phyloP scores from a whole-genome alignment of 2,888 invertebrate genomes.

The Abscondita cerata region DNA sequence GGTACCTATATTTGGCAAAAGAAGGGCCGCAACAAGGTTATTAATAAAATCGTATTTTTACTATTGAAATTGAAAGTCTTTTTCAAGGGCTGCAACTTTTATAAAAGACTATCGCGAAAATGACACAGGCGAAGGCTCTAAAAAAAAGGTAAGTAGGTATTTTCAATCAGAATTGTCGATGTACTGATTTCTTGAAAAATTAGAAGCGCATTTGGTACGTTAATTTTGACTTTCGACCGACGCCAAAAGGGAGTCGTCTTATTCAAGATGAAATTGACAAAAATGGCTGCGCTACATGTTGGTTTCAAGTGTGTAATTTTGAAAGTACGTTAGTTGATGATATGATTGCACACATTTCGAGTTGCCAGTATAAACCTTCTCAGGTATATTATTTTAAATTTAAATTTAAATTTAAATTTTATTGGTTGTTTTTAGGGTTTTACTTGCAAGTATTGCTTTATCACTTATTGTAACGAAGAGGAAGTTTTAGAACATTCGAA shows the following conservation, averaged over 20 bases:
- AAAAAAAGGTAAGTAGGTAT: neutral
- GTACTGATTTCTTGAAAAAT: too few species aligned
- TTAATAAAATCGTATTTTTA: too few species aligned
- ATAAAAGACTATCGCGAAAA: slow-evolving; percentile 14
- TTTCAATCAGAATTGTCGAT: too few species aligned
- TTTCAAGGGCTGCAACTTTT: slow-evolving; percentile 22
- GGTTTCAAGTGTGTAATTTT: slow-evolving; percentile 51
- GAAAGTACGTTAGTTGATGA: slow-evolving; percentile 42
- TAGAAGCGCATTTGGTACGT: slow-evolving; percentile 19
- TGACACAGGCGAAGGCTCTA: neutral
- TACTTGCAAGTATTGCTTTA: slow-evolving; percentile 51
- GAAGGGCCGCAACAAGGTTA: slow-evolving; percentile 61
- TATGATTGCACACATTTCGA: slow-evolving; percentile 48
- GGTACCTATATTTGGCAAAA: slow-evolving; percentile 39
- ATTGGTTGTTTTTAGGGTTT: slow-evolving; percentile 50
- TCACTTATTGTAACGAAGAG: slow-evolving; percentile 39
- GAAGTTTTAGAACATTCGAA: slow-evolving; percentile 46
- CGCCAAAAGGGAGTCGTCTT: slow-evolving; percentile 16
- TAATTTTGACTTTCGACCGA: slow-evolving; percentile 29
- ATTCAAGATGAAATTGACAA: slow-evolving; percentile 45
- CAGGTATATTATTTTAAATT: slow-evolving; percentile 39
- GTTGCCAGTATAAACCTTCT: slow-evolving; percentile 47
- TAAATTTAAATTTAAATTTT: neutral
- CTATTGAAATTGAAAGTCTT: too few species aligned
- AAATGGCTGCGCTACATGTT: slow-evolving; percentile 49